A percentile compares a stretch with the other conserved stretches of the same genome.
These are phyloP conservation scores for Myripristis jacobus DNA, from an alignment of 2,797 vertebrate genomes.

Conservation along the genomic window DNA sequence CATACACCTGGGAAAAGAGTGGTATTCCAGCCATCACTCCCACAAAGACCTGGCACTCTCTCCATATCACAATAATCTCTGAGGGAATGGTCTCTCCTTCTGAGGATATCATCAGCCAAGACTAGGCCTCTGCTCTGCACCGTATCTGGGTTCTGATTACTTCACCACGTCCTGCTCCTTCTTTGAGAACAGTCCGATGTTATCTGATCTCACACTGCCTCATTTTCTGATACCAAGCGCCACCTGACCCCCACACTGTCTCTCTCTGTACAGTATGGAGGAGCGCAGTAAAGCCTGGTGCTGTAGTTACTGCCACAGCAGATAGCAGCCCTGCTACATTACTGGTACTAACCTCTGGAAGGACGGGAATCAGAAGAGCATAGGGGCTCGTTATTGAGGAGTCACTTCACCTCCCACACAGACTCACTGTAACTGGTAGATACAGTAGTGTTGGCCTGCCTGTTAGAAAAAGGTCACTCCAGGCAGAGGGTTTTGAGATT, in stretches of 20 bases:
- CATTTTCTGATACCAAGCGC: too few species aligned
- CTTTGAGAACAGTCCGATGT: neutral
- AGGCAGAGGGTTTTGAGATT: conserved; percentile 43
- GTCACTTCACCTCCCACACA: conserved; percentile 36
- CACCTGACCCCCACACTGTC: neutral
- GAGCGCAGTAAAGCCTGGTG: neutral
- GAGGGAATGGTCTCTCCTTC: too few species aligned
- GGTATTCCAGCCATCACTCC: too few species aligned
- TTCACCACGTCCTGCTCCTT: neutral
- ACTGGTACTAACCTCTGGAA: conserved; percentile 9
- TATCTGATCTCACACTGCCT: neutral
- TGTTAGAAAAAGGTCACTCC: conserved; percentile 49
- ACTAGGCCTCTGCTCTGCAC: too few species aligned
- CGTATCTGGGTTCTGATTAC: too few species aligned
- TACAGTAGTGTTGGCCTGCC: conserved; percentile 27
- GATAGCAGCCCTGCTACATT: conserved; percentile 9
- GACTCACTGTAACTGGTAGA: conserved; percentile 27
- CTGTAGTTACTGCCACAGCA: neutral
- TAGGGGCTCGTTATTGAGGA: conserved; percentile 51
- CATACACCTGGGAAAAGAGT: too few species aligned
- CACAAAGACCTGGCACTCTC: too few species aligned
- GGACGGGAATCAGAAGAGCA: conserved; percentile 1
- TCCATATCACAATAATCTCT: too few species aligned
- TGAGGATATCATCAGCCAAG: too few species aligned
- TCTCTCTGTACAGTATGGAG: neutral